phyloP scores from a whole-genome alignment of 2,888 invertebrate species.

The Galerucella pusilla region DNA sequence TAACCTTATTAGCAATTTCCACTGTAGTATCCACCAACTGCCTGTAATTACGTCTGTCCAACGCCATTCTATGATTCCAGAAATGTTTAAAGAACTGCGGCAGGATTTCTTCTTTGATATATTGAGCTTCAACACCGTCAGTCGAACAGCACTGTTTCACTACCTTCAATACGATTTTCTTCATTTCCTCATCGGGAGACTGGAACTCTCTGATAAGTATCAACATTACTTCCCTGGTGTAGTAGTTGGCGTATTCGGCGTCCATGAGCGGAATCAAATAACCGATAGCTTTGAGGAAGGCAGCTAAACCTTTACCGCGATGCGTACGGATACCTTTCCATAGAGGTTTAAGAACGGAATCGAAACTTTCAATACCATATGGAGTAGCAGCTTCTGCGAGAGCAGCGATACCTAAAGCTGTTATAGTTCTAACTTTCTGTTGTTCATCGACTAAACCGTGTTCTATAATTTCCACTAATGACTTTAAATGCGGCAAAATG shows the following conservation, averaged over 20 bases:
- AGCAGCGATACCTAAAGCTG: conserved; percentile 95
- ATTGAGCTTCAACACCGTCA: conserved; percentile 99
- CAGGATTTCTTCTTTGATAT: conserved; percentile 98
- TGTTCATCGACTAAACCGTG: conserved; percentile 98
- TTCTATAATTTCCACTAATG: conserved; percentile 98
- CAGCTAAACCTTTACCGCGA: conserved; percentile 93
- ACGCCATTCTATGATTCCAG: conserved; percentile 99
- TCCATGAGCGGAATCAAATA: conserved; percentile 99
- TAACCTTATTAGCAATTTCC: conserved; percentile 95
- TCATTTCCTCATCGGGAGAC: conserved; percentile 99
- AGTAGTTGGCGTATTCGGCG: conserved; percentile 99
- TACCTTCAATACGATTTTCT: conserved; percentile 99
- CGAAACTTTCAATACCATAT: conserved; percentile 99
- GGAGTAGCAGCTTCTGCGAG: conserved; percentile 99
- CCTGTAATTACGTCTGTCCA: conserved; percentile 96
- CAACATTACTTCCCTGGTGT: conserved; percentile 99
- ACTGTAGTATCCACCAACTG: conserved; percentile 99
- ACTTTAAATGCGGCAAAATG: conserved; percentile 97
- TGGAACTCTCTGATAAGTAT: conserved; percentile 99
- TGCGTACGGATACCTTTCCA: conserved; percentile 99
- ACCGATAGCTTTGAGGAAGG: conserved; percentile 99
- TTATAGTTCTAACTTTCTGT: conserved; percentile 99
- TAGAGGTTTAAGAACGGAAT: conserved; percentile 97
- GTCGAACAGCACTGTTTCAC: conserved; percentile 99
- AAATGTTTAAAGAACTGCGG: conserved; percentile 99